Conservation (phyloP, 2,888 invertebrate species). For the Brachylomia viminalis region DNA sequence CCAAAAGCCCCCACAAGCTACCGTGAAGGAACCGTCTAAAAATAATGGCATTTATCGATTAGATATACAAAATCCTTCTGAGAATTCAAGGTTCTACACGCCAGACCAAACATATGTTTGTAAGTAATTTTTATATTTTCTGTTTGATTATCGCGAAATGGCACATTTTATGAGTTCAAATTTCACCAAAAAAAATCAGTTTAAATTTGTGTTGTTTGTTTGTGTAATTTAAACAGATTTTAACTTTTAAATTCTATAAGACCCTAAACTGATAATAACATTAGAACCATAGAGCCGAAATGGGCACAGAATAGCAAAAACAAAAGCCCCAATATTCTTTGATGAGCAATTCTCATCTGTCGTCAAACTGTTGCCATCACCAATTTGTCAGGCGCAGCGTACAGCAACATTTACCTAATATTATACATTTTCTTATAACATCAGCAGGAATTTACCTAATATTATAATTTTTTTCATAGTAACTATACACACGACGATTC, state of each 20-base stretch:
- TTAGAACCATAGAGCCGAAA: neutral
- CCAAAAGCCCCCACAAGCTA: constrained; percentile 79
- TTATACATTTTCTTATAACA: neutral
- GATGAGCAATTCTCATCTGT: neutral
- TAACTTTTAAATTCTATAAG: neutral
- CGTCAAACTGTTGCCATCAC: constrained; percentile 14
- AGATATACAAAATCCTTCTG: constrained; percentile 72
- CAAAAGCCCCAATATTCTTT: neutral
- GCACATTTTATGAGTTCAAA: neutral
- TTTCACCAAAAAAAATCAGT: neutral
- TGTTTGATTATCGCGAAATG: neutral
- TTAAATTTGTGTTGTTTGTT: too few relatives aligned
- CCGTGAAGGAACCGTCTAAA: constrained; percentile 72
- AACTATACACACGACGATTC: constrained; percentile 71
- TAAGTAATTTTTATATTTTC: constrained; percentile 68
- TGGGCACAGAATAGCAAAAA: neutral
- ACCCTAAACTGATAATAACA: neutral
- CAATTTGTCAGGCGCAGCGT: constrained; percentile 26
- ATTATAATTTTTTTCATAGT: constrained; percentile 73
- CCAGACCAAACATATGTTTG: constrained; percentile 85
- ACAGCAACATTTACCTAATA: too few relatives aligned
- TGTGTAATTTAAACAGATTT: neutral
- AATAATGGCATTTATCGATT: constrained; percentile 78
- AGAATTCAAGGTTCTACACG: constrained; percentile 72
- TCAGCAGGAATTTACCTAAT: too few relatives aligned